Evolutionary conservation across 2,113 vertebrate species (phyloP).

Genomic region (Probosciger aterrimus): DNA sequence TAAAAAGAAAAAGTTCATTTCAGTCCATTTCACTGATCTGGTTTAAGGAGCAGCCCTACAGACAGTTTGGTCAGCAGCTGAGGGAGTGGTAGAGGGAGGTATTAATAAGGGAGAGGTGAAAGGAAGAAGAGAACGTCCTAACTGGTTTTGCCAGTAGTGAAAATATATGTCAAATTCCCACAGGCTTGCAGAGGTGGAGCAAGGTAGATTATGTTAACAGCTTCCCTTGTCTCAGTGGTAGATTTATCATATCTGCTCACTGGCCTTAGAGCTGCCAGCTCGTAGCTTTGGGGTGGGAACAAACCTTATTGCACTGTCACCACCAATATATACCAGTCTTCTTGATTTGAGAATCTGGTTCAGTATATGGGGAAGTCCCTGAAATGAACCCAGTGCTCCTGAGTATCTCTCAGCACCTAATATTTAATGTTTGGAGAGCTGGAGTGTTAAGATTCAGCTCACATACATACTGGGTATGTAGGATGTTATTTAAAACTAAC

Average conservation of each 20-base stretch:
- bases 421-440: not conserved
- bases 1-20: not conserved
- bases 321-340: not conserved
- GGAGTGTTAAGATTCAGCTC: not conserved
- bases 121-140: slow-evolving; percentile 6
- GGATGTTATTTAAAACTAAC: not conserved
- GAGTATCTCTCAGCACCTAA: not conserved
- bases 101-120: not conserved
- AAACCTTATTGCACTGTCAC: not conserved
- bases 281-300: not conserved
- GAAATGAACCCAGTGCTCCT: not conserved
- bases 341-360: not conserved
- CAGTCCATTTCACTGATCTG: not conserved
- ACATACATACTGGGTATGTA: not conserved
- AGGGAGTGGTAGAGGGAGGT: not conserved
- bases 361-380: not conserved
- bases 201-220: not conserved
- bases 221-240: not conserved
- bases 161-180: not conserved
- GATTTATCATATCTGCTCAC: rapidly evolving
- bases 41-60: not conserved
- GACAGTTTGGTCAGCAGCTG: not conserved
- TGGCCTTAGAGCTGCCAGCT: not conserved
- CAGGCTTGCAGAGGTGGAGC: not conserved
- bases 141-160: slow-evolving; percentile 37